Evolutionary conservation across 2,888 invertebrate species (phyloP), one percentile per base, ranked within the genome.

Genomic region (Meganola albula): DNA sequence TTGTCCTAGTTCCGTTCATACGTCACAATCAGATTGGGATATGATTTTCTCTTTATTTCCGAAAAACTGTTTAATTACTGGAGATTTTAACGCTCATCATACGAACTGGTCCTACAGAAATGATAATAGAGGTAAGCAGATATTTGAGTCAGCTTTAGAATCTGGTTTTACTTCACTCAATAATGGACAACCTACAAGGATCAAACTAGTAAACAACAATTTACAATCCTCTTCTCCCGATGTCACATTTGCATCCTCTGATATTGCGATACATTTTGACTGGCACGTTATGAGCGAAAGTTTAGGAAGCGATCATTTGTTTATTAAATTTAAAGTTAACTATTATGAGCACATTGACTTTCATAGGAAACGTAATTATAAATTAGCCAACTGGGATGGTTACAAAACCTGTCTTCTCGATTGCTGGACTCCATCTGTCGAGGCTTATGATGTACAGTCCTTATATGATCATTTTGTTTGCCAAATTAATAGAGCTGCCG

Each of bases 401-500:
- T n/a, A n/a, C n/a, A n/a, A n/a, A n/a, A n/a, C n/a, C n/a, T n/a
- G n/a, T n/a, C n/a, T n/a, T n/a, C n/a, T n/a, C n/a, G n/a, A n/a
- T n/a, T n/a, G n/a, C n/a, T n/a, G n/a, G n/a, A n/a, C n/a, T n/a
- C n/a, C n/a, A n/a, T n/a, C n/a, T n/a, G n/a, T n/a, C n/a, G n/a
- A n/a, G n/a, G n/a, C n/a, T n/a, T n/a, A n/a, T n/a, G n/a, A n/a
- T n/a, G n/a, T n/a, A n/a, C n/a, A n/a, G n/a, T n/a, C n/a, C n/a
- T 5, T 11, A 1, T 44, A 39, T 24, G 25, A 39, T 27, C 1
- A 2, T 12, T 34, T 40, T 12, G 3, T 37, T 9, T 1, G 34
- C 0, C 4, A 23, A 4, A 32, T 47, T 8, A 36, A 38, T 13
- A 10, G 10, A 4, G 27, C 48, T 4, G 44, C 44, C 0, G 24